Evolutionary conservation across 2,113 vertebrate genomes (phyloP).

Genomic region (Ammodytes dubius): DNA sequence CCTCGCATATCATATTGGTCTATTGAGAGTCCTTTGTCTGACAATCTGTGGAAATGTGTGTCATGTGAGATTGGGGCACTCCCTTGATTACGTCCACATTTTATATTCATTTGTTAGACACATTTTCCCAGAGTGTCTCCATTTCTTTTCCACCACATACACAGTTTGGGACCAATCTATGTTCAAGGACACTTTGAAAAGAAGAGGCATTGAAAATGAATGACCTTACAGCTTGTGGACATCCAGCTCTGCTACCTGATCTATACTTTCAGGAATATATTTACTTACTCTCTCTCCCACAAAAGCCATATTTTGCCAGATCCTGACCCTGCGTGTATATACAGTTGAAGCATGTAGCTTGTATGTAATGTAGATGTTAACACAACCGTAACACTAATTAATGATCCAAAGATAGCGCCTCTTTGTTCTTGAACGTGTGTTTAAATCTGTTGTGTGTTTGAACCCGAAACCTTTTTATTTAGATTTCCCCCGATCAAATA

Average conservation of each 20-base stretch:
- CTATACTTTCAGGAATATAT: not conserved
- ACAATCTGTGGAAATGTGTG: not conserved
- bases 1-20: not conserved
- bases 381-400: not conserved
- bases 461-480: constrained; percentile 28
- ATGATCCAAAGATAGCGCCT: constrained; percentile 1
- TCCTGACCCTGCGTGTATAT: constrained; percentile 8
- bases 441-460: constrained; percentile 12
- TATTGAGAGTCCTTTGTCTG: not conserved
- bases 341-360: not conserved
- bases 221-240: not conserved
- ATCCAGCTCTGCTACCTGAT: not conserved
- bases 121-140: not conserved
- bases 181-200: not conserved
- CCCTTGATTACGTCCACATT: not conserved
- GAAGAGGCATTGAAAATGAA: no score
- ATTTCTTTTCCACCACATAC: not conserved
- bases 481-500: constrained; percentile 44
- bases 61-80: not conserved
- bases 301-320: not conserved
- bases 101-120: not conserved
- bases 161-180: not conserved
- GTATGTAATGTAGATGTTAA: not conserved
- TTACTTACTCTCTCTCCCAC: not conserved
- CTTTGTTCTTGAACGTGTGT: constrained; percentile 1